These are phyloP conservation scores for Agriopis marginaria DNA, from an alignment of 2,888 invertebrate genomes.

Conservation along the genomic window DNA sequence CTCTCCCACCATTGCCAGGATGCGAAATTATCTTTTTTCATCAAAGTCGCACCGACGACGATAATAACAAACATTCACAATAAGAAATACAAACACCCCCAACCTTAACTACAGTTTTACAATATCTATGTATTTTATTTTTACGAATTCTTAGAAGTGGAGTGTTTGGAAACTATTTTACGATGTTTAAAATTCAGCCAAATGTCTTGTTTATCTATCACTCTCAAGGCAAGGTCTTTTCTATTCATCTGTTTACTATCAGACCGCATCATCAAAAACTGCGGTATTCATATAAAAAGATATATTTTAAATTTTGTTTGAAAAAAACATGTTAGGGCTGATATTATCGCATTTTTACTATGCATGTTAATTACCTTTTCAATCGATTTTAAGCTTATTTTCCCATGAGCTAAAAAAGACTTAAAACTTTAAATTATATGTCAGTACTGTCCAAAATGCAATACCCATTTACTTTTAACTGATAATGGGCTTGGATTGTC, in stretches of 20 bases:
- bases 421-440: not conserved
- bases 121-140: not conserved
- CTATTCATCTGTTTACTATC: not conserved
- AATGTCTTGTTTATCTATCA: not conserved
- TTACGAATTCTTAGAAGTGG: not conserved
- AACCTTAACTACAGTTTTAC: not conserved
- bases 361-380: no score
- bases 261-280: not conserved
- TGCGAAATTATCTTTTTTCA: not conserved
- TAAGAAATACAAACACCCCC: not conserved
- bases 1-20: not conserved
- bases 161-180: conserved; percentile 1
- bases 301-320: not conserved
- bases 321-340: no score
- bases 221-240: not conserved
- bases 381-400: no score
- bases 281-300: no score
- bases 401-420: no score
- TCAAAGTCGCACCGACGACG: not conserved
- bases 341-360: no score
- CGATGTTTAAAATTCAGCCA: not conserved
- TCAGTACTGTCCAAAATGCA: not conserved
- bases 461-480: no score
- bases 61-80: not conserved
- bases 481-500: no score